Conservation (phyloP, 1,140 invertebrate genomes). For the Ceratitis capitata region DNA sequence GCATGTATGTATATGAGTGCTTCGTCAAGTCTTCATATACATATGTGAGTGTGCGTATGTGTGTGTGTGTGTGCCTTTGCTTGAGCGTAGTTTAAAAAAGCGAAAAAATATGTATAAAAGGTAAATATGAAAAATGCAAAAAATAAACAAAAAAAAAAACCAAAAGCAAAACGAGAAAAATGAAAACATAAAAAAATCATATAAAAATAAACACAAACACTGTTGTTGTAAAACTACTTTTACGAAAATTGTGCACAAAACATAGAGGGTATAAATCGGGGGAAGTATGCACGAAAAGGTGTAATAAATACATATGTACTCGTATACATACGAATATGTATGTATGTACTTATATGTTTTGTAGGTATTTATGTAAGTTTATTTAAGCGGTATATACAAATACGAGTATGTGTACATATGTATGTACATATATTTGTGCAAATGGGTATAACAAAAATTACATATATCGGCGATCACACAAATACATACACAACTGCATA, state of each 20-base stretch:
- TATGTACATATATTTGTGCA: background rate
- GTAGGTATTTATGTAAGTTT: background rate
- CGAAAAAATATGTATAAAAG: constrained; percentile 10
- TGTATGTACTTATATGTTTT: background rate
- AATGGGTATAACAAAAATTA: background rate
- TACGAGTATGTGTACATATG: background rate
- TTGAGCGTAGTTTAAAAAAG: background rate
- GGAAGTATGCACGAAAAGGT: background rate
- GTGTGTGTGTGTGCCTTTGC: background rate
- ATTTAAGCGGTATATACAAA: background rate
- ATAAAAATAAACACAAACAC: constrained; percentile 22
- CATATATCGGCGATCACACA: background rate
- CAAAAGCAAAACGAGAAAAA: background rate
- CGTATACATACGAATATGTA: too few relatives aligned
- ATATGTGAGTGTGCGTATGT: background rate
- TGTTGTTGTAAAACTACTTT: constrained; percentile 30
- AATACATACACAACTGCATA: background rate
- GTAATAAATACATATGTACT: too few relatives aligned
- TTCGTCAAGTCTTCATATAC: too few relatives aligned
- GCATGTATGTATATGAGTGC: too few relatives aligned
- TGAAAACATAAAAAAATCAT: background rate
- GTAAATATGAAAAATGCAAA: background rate
- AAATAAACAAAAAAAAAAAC: background rate
- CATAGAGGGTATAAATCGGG: background rate
- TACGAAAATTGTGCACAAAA: constrained; percentile 19